Conservation (phyloP, 2,797 vertebrate genomes). For the Danio tinwini region DNA sequence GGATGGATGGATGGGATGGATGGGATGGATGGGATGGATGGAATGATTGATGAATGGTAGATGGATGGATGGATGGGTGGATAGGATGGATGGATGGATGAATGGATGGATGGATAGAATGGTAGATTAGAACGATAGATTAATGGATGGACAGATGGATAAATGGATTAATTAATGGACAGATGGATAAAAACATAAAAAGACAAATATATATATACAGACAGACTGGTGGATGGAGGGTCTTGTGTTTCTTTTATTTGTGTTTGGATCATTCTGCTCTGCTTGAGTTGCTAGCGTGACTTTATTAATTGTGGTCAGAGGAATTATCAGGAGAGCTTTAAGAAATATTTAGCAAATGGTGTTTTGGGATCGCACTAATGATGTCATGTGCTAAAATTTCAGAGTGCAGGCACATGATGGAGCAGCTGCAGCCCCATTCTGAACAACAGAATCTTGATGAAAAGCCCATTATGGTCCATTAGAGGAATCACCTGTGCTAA, state of each 20-base stretch:
- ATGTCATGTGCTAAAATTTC: slow-evolving; percentile 44
- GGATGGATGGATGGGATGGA: no score
- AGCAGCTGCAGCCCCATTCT: slow-evolving; percentile 48
- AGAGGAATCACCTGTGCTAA: slow-evolving; percentile 57
- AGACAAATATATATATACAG: no score
- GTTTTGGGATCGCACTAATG: slow-evolving; percentile 54
- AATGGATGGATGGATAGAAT: background rate
- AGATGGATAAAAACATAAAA: background rate
- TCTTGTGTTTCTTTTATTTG: background rate
- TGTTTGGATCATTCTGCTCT: no score
- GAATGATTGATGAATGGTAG: background rate
- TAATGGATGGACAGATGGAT: rapidly evolving
- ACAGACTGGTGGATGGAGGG: background rate
- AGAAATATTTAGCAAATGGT: slow-evolving; percentile 44
- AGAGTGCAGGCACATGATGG: slow-evolving; percentile 20
- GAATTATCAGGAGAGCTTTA: slow-evolving; percentile 44
- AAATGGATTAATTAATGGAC: background rate
- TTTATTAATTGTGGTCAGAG: slow-evolving; percentile 19
- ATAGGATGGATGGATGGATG: background rate
- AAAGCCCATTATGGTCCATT: slow-evolving; percentile 64
- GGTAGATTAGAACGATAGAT: background rate
- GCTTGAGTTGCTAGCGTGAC: no score
- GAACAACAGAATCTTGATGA: slow-evolving; percentile 57
- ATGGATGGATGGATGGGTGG: background rate
- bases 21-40: no score